Percentiles rank a stretch among this genome's conserved stretches.
phyloP scores from a whole-genome alignment of 2,888 invertebrate genomes.

The Pristionchus entomophagus region DNA sequence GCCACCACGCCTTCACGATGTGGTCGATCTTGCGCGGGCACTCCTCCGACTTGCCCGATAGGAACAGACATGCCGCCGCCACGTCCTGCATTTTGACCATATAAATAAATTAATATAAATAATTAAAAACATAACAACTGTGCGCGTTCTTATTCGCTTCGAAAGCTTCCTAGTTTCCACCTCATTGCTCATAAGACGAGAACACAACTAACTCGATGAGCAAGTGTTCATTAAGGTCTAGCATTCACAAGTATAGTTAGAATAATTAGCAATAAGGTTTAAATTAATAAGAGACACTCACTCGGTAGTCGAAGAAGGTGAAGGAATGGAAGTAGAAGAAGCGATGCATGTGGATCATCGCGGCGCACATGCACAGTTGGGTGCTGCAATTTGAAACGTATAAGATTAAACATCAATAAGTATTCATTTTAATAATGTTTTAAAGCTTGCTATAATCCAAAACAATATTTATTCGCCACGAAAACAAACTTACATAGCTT shows the following conservation, averaged over 20 bases:
- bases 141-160: too few species aligned
- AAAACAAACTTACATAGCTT: too few species aligned
- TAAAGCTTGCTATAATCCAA: slow-evolving; percentile 1
- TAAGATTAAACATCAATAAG: not conserved
- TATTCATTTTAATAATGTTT: not conserved
- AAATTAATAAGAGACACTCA: slow-evolving; percentile 42
- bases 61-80: slow-evolving; percentile 93
- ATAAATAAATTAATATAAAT: not conserved
- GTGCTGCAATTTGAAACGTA: slow-evolving; percentile 51
- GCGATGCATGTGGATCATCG: slow-evolving; percentile 98
- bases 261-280: too few species aligned
- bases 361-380: slow-evolving; percentile 85
- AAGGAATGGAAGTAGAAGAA: slow-evolving; percentile 99
- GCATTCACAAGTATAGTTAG: too few species aligned
- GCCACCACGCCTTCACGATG: slow-evolving; percentile 92
- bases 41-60: slow-evolving; percentile 98
- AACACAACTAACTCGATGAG: too few species aligned
- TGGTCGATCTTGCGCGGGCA: slow-evolving; percentile 97
- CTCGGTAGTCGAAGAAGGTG: slow-evolving; percentile 86
- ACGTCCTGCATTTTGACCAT: slow-evolving; percentile 81
- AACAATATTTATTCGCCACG: too few species aligned
- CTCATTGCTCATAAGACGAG: too few species aligned
- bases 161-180: too few species aligned
- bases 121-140: not conserved
- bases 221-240: too few species aligned